Evolutionary conservation across 2,113 vertebrate species (phyloP), one percentile per base, ranked within the genome.

Genomic region (Ammospiza nelsoni): DNA sequence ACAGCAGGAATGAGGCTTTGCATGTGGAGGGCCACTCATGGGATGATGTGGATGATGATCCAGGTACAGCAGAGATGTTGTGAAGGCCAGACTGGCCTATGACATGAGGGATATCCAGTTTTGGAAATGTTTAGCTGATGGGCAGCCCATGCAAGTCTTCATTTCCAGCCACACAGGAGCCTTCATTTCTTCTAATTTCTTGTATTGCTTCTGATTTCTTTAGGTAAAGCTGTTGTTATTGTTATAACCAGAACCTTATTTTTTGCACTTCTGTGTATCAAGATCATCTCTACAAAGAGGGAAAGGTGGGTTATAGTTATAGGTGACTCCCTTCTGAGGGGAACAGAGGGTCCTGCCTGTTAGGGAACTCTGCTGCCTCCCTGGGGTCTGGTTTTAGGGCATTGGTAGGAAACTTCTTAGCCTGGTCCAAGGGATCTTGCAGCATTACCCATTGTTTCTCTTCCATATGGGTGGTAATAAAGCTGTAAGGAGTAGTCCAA

Each of bases 241-340:
- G 48, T 49, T 24, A 24, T 49, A 49, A 24, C 22, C 23, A 49
- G 22, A 24, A 24, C 48, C 22, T 49, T 24, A 24, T 24, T 49
- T 49, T 49, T 49, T 49, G 7, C 48, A 49, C 48, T 49, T 49
- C 22, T 49, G 3, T 3, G 1, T 52, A 41, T n/a, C 23, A 49
- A 7, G 12, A 27, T 14, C 18, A 59, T 6, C 16, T 65, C n/a
- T 44, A 25, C 0, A 0, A 44, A 35, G 14, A 71, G 39, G 39
- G 33, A 48, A 57, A 17, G 5, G 3, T 59, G 54, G 17, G 21
- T 59, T 44, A 18, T 33, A 18, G 21, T 9, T 59, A 44, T 22
- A 43, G 44, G 52, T 67, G 31, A 21, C 25, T 51, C 37, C 17
- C 16, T 21, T 67, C 44, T 52, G 54, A 59, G 63, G 4, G 54